A percentile compares a stretch with the other conserved stretches of the same genome.
Conservation (phyloP, 2,113 vertebrate genomes). For the Chroicocephalus ridibundus region DNA sequence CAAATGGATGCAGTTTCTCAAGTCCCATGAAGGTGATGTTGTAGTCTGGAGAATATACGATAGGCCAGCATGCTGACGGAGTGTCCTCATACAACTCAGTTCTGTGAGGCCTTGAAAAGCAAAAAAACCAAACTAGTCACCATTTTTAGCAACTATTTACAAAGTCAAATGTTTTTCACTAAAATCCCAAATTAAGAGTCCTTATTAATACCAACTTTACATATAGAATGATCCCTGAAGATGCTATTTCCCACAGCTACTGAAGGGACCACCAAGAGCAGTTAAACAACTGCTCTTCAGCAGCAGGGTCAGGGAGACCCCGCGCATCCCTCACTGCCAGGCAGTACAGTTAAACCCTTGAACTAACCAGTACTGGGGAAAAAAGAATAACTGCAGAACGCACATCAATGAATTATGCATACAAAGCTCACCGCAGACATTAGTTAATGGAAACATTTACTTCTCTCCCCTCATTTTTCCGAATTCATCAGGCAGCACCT, state of each 20-base stretch:
- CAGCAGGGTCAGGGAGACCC: background rate
- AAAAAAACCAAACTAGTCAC: background rate
- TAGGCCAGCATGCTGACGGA: slow-evolving; percentile 81
- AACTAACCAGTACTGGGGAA: background rate
- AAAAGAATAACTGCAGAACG: background rate
- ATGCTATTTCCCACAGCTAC: background rate
- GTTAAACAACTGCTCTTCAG: background rate
- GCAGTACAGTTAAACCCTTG: background rate
- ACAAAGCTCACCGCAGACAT: background rate
- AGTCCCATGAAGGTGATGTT: slow-evolving; percentile 97
- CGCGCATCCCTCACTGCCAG: background rate
- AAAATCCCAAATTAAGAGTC: background rate
- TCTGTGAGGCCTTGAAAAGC: slow-evolving; percentile 77
- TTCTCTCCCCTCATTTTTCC: background rate
- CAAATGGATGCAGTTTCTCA: slow-evolving; percentile 95
- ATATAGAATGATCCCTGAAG: background rate
- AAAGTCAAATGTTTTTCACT: background rate
- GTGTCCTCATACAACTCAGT: slow-evolving; percentile 81
- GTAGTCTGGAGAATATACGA: slow-evolving; percentile 91
- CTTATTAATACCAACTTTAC: background rate
- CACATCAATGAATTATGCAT: background rate
- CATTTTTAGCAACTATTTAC: background rate
- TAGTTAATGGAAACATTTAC: background rate
- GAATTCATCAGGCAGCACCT: background rate
- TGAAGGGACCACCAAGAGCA: background rate